Conservation (phyloP, 2,888 invertebrate species). For the Aethes cnicana region DNA sequence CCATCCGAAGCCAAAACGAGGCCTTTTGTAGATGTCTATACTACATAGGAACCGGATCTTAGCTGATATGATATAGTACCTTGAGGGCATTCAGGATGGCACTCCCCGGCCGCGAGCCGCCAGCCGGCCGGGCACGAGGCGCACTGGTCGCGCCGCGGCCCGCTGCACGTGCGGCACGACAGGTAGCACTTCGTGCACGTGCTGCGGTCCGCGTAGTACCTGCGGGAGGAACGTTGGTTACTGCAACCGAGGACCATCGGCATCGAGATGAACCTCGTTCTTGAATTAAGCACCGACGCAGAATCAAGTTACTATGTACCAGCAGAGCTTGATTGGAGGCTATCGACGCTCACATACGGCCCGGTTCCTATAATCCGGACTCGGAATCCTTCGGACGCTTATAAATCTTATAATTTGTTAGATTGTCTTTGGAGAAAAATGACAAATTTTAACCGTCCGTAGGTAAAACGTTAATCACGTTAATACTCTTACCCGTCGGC, state of each 20-base stretch:
- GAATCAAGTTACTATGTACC: too few relatives aligned
- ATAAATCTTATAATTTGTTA: too few relatives aligned
- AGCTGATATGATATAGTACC: conserved; percentile 57
- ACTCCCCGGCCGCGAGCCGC: conserved; percentile 92
- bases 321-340: too few relatives aligned
- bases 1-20: too few relatives aligned
- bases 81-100: conserved; percentile 92
- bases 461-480: not conserved
- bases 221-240: conserved; percentile 50
- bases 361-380: too few relatives aligned
- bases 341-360: too few relatives aligned
- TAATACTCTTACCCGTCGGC: conserved; percentile 75
- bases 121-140: conserved; percentile 91
- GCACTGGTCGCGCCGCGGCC: conserved; percentile 92
- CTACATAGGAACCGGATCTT: too few relatives aligned
- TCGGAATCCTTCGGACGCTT: too few relatives aligned
- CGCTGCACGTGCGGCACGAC: conserved; percentile 92
- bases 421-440: not conserved
- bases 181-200: conserved; percentile 91
- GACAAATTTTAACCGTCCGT: not conserved
- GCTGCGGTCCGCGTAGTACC: conserved; percentile 93
- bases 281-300: too few relatives aligned
- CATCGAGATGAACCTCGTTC: too few relatives aligned
- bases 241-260: too few relatives aligned
- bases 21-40: too few relatives aligned